A percentile compares a stretch with the other conserved stretches of the same genome.
Conservation (phyloP, 1,140 invertebrate species). For the Drosophila ercepeae region DNA sequence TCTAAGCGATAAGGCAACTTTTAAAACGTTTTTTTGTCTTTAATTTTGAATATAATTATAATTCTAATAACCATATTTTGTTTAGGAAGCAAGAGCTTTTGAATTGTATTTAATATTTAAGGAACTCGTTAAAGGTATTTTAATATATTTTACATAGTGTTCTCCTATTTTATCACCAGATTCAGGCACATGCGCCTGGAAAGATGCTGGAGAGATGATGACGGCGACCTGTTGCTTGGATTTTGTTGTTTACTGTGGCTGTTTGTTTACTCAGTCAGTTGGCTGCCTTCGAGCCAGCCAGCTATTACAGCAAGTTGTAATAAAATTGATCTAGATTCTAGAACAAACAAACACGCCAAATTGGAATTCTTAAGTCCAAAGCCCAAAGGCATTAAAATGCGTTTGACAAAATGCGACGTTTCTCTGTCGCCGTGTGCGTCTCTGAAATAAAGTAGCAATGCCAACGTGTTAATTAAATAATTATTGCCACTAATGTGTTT, state of each 20-base stretch:
- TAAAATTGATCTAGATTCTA: neutral
- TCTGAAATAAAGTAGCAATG: conserved; percentile 29
- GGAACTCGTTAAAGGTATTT: too few species aligned
- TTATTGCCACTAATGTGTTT: conserved; percentile 32
- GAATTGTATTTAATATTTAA: neutral
- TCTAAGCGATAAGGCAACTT: neutral
- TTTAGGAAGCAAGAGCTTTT: neutral
- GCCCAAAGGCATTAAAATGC: neutral
- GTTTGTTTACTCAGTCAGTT: conserved; percentile 58
- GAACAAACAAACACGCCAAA: conserved; percentile 26
- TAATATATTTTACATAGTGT: too few species aligned
- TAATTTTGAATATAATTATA: neutral
- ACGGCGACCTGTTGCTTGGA: conserved; percentile 54
- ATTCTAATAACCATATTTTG: neutral
- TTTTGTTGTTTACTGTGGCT: conserved; percentile 29
- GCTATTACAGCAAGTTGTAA: conserved; percentile 23
- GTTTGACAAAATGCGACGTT: conserved; percentile 6
- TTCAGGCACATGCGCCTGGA: conserved; percentile 58
- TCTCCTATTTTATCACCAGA: neutral
- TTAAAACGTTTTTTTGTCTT: neutral
- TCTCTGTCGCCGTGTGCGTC: conserved; percentile 28
- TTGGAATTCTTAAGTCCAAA: neutral
- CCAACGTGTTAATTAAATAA: conserved; percentile 40
- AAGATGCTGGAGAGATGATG: conserved; percentile 51
- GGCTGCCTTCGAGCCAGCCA: conserved; percentile 45